phyloP scores from a whole-genome alignment of 1,140 invertebrate species.

The Plodia interpunctella region DNA sequence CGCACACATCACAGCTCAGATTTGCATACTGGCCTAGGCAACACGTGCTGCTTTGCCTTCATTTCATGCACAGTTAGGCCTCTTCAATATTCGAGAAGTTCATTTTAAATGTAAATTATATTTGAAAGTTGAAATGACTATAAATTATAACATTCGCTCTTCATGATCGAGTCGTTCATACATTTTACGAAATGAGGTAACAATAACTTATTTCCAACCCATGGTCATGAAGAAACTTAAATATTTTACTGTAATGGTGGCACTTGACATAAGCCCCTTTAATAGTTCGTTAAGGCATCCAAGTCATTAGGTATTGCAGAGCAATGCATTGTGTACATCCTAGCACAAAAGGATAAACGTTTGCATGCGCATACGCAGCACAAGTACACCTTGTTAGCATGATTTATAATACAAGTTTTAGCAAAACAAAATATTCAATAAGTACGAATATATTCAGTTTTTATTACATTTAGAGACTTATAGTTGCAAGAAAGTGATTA shows the following conservation, averaged over 20 bases:
- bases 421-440: conserved; percentile 1
- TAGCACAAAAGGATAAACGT: conserved; percentile 33
- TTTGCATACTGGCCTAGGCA: conserved; percentile 67
- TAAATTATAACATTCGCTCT: conserved; percentile 1
- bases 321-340: conserved; percentile 24
- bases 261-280: conserved; percentile 16
- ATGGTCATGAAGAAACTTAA: not conserved
- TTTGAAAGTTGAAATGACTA: conserved; percentile 55
- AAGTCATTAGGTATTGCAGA: conserved; percentile 32
- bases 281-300: conserved; percentile 33
- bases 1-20: conserved; percentile 45
- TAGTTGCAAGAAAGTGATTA: conserved; percentile 6
- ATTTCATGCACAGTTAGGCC: conserved; percentile 54
- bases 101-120: conserved; percentile 66
- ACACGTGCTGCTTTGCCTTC: conserved; percentile 56
- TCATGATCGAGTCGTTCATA: not conserved
- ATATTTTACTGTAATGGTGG: conserved; percentile 4
- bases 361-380: conserved; percentile 23
- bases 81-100: conserved; percentile 66
- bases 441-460: not conserved
- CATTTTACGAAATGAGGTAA: not conserved
- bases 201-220: conserved; percentile 2
- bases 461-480: conserved; percentile 9
- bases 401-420: conserved; percentile 33
- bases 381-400: conserved; percentile 48